A percentile compares a stretch with the other conserved stretches of the same genome.
Evolutionary conservation across 1,140 invertebrate genomes (phyloP).

Genomic region (Leguminivora glycinivorella): DNA sequence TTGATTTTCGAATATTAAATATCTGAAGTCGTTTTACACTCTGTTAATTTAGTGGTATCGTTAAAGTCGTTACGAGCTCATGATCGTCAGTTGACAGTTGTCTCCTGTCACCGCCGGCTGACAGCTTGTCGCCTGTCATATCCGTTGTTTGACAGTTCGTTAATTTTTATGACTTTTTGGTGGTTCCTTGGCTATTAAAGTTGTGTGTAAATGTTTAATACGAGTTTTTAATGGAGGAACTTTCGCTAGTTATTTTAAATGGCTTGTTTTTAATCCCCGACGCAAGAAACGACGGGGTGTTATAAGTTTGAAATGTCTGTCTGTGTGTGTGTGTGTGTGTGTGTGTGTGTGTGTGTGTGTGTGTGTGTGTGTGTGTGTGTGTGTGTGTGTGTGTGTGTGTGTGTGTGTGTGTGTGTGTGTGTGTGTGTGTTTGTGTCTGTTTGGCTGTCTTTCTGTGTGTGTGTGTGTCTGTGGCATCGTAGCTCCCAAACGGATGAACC

Average conservation of each 20-base stretch:
- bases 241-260: not conserved
- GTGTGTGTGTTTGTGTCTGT: too few species aligned
- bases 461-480: too few species aligned
- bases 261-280: too few species aligned
- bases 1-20: not conserved
- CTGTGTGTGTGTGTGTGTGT: too few species aligned
- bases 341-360: too few species aligned
- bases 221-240: not conserved
- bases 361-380: too few species aligned
- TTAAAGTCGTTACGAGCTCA: slow-evolving; percentile 16
- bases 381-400: too few species aligned
- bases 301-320: too few species aligned
- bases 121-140: slow-evolving; percentile 24
- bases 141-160: slow-evolving; percentile 24
- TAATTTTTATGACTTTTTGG: slow-evolving; percentile 24
- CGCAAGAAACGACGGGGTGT: too few species aligned
- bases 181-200: slow-evolving; percentile 3
- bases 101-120: slow-evolving; percentile 4
- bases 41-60: not conserved
- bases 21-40: not conserved
- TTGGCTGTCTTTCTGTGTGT: too few species aligned
- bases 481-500: too few species aligned
- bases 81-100: slow-evolving; percentile 8
- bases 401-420: too few species aligned
- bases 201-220: not conserved